Evolutionary conservation across 2,113 vertebrate genomes (phyloP), one percentile per base, ranked within the genome.

Genomic region (Ariopsis seemanni): DNA sequence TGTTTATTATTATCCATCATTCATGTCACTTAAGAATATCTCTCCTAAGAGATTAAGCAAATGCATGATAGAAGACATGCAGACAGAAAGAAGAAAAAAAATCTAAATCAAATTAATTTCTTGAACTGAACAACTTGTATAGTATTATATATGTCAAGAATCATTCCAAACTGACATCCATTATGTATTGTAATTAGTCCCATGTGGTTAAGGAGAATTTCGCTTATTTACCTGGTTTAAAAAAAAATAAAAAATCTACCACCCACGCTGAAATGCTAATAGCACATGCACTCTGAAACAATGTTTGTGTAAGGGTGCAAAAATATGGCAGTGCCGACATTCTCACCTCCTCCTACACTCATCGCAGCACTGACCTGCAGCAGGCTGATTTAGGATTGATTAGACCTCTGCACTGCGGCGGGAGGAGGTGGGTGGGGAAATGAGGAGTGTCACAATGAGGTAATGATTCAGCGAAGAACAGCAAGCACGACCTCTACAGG

Each of bases 291-390:
- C 95, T 95, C 93, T 94, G 93, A 90, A 89, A 93, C 93, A 90
- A 91, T 92, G 94, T 93, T 95, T 94, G 94, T 95, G 94, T 93
- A 94, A 94, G 94, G 94, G 92, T 93, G 94, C 93, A 94, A 92
- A 94, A 91, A 94, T 69, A 94, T 94, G 93, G 93, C 93, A 93
- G 94, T 93, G 94, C 93, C 94, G 22, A 52, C 87, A 94, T 93
- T 94, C 93, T 93, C 95, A 96, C 95, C 94, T 94, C 95, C 94
- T 95, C 95, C 95, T 95, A 95, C 95, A 95, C 94, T 94, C 88
- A 91, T 93, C 93, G 93, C 92, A 90, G 92, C 92, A 91, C 69
- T 95, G 95, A 95, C 95, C 95, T 88, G 83, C 91, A 93, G 89
- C 90, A 93, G 93, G 93, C 93, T 94, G 94, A 94, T 95, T 94